These are phyloP conservation scores for Patella ulyssiponensis DNA, from an alignment of 2,888 invertebrate species.

Conservation along the genomic window DNA sequence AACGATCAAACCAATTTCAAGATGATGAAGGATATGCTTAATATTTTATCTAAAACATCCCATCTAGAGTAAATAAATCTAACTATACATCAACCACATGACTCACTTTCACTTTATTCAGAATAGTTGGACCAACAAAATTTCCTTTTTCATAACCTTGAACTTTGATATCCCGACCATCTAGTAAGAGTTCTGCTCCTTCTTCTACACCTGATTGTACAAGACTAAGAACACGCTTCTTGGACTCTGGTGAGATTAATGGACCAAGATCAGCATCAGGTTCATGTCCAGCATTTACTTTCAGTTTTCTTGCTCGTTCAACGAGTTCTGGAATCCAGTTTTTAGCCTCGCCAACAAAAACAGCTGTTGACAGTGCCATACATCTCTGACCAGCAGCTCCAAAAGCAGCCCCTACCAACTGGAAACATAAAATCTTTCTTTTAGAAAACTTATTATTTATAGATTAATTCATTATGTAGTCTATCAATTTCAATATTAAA, in stretches of 20 bases:
- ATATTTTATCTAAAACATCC: too few species aligned
- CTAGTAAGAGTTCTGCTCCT: conserved; percentile 90
- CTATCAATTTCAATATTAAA: too few species aligned
- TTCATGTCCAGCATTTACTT: conserved; percentile 86
- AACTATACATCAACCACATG: not conserved
- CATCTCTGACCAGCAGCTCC: conserved; percentile 99
- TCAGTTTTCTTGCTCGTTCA: conserved; percentile 84
- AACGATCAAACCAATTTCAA: too few species aligned
- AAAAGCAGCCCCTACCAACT: conserved; percentile 90
- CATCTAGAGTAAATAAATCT: not conserved
- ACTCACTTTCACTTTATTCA: conserved; percentile 84
- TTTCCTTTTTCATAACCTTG: conserved; percentile 95
- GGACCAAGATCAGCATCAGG: conserved; percentile 80
- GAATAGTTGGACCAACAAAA: conserved; percentile 96
- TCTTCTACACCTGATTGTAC: conserved; percentile 88
- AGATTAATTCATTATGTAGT: too few species aligned
- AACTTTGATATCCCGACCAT: conserved; percentile 88
- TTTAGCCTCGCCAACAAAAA: conserved; percentile 91
- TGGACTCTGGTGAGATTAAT: conserved; percentile 93
- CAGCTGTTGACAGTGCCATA: conserved; percentile 96
- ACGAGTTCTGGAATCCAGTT: conserved; percentile 96
- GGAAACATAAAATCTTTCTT: conserved; percentile 14
- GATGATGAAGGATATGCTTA: too few species aligned
- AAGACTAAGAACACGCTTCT: conserved; percentile 83
- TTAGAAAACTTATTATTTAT: too few species aligned